Percentiles rank a stretch among this genome's conserved stretches.
Evolutionary conservation across 2,888 invertebrate species (phyloP).

Genomic region (Caenorhabditis auriculariae): DNA sequence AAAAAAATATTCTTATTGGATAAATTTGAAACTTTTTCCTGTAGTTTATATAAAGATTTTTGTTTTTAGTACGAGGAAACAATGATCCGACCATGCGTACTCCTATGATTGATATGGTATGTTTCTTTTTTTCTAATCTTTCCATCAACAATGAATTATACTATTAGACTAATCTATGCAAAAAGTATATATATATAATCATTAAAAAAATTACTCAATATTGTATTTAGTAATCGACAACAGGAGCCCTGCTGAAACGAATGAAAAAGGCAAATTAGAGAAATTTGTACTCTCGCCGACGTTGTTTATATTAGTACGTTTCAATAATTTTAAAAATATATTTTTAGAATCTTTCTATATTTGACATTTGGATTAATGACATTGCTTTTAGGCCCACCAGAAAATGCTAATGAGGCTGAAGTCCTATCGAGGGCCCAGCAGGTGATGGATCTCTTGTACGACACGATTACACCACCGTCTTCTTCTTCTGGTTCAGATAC

Average conservation of each 20-base stretch:
- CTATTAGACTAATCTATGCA: no score
- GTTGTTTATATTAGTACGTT: constrained; percentile 7
- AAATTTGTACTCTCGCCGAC: constrained; percentile 3
- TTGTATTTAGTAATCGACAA: constrained; percentile 5
- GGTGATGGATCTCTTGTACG: constrained; percentile 8
- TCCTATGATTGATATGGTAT: no score
- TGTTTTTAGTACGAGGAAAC: constrained; percentile 5
- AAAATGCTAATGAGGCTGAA: constrained; percentile 11
- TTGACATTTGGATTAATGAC: constrained; percentile 5
- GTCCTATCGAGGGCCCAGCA: constrained; percentile 6
- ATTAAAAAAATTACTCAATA: neutral
- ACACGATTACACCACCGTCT: constrained; percentile 4
- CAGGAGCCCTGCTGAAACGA: neutral
- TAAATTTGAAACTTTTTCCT: constrained; percentile 6
- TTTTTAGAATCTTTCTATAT: neutral
- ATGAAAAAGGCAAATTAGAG: neutral
- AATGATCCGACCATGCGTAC: constrained; percentile 1
- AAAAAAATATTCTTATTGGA: constrained; percentile 3
- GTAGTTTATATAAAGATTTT: constrained; percentile 3
- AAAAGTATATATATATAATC: no score
- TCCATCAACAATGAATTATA: no score
- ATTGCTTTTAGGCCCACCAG: constrained; percentile 7
- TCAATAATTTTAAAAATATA: neutral
- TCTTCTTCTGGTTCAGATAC: constrained; percentile 5
- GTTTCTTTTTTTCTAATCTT: no score